These are phyloP conservation scores for Ectemnius continuus DNA, from an alignment of 2,888 invertebrate genomes.

Conservation along the genomic window DNA sequence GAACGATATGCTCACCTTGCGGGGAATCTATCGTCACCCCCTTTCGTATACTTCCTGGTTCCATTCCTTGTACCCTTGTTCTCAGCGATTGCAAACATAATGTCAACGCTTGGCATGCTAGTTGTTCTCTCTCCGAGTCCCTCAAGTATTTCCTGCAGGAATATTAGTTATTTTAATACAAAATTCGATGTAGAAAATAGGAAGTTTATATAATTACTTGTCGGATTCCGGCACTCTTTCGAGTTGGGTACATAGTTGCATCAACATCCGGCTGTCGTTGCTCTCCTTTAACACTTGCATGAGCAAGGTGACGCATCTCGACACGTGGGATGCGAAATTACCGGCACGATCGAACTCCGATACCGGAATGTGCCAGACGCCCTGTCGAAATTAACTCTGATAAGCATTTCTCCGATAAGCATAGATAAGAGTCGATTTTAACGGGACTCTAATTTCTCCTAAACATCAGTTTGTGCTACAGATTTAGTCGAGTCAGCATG, in stretches of 20 bases:
- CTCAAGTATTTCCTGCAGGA: conserved; percentile 86
- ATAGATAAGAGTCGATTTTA: background rate
- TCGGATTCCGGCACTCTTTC: conserved; percentile 90
- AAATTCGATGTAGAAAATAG: conserved; percentile 52
- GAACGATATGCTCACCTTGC: conserved; percentile 62
- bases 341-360: conserved; percentile 95
- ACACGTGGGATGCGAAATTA: conserved; percentile 94
- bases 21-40: conserved; percentile 24
- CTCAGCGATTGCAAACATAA: conserved; percentile 86
- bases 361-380: conserved; percentile 94
- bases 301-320: conserved; percentile 88
- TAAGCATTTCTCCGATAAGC: background rate
- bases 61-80: conserved; percentile 80
- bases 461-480: background rate
- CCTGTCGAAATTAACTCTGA: conserved; percentile 77
- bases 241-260: conserved; percentile 89
- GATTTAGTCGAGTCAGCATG: background rate
- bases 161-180: background rate
- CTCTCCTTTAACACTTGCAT: conserved; percentile 89
- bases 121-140: conserved; percentile 89
- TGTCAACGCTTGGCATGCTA: conserved; percentile 88
- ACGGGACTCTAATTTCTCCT: background rate
- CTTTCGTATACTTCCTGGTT: conserved; percentile 59
- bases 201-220: conserved; percentile 81
- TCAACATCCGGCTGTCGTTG: conserved; percentile 88